Conservation (phyloP, 2,113 vertebrate genomes). For the Heterotis niloticus region DNA sequence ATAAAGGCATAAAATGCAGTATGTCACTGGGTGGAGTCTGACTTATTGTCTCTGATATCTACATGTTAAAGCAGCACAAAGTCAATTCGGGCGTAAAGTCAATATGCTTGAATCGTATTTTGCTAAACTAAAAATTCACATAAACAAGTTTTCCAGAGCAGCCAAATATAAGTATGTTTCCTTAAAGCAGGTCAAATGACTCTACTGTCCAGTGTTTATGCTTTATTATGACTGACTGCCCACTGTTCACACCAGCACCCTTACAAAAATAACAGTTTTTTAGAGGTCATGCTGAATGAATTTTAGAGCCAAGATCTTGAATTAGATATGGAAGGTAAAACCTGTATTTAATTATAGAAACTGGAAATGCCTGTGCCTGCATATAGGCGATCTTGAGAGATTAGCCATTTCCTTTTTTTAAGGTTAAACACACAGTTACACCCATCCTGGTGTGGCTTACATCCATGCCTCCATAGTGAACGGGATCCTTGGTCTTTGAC, state of each 20-base stretch:
- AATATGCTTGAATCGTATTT: too few species aligned
- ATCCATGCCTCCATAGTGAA: neutral
- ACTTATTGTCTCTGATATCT: neutral
- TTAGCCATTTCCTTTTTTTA: neutral
- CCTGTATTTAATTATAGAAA: constrained; percentile 9
- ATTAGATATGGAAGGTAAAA: neutral
- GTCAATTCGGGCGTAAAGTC: too few species aligned
- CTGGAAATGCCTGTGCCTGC: neutral
- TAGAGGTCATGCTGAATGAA: neutral
- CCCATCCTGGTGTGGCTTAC: neutral
- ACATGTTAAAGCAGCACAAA: too few species aligned
- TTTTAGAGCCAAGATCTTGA: neutral
- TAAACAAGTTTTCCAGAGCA: neutral
- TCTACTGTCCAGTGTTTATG: neutral
- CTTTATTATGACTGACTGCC: neutral
- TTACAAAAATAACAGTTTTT: neutral
- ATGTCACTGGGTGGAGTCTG: neutral
- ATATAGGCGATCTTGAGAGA: neutral
- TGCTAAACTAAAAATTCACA: too few species aligned
- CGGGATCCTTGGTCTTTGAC: neutral
- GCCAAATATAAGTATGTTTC: neutral
- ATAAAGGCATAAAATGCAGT: neutral
- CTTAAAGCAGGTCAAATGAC: too few species aligned
- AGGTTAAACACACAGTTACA: neutral
- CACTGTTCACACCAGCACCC: neutral